Evolutionary conservation across 2,888 invertebrate genomes (phyloP).

Genomic region (Caenorhabditis sp.): DNA sequence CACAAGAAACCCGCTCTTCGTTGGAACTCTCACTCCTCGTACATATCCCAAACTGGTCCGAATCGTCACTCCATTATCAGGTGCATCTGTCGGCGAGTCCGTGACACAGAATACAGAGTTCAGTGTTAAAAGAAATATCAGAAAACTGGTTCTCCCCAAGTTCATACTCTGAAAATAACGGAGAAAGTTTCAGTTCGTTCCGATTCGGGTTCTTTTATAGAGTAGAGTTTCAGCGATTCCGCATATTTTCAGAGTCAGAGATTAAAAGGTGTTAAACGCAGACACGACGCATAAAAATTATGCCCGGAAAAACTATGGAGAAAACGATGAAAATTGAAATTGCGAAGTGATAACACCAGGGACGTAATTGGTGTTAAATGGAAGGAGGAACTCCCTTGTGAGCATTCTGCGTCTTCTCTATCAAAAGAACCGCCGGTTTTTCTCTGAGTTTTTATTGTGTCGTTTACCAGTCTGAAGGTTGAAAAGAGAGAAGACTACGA

Average conservation of each 20-base stretch:
- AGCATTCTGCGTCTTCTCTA: conserved; percentile 20
- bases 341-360: conserved; percentile 16
- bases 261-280: neutral
- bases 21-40: conserved; percentile 25
- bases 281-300: conserved; percentile 18
- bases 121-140: conserved; percentile 1
- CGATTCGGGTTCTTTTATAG: conserved; percentile 4
- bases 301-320: neutral
- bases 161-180: conserved; percentile 17
- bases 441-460: conserved; percentile 1
- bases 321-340: neutral
- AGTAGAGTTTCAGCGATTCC: neutral
- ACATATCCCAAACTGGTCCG: conserved; percentile 36
- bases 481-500: conserved; percentile 13
- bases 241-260: neutral
- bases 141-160: conserved; percentile 29
- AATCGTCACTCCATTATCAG: conserved; percentile 12
- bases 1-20: conserved; percentile 27
- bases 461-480: conserved; percentile 15
- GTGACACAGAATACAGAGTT: conserved; percentile 16
- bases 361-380: conserved; percentile 26
- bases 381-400: conserved; percentile 10
- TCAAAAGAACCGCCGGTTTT: neutral
- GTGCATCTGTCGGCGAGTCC: neutral
- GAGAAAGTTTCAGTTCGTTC: conserved; percentile 6